Evolutionary conservation across 2,797 vertebrate genomes (phyloP).

Genomic region (Loriculus beryllinus): DNA sequence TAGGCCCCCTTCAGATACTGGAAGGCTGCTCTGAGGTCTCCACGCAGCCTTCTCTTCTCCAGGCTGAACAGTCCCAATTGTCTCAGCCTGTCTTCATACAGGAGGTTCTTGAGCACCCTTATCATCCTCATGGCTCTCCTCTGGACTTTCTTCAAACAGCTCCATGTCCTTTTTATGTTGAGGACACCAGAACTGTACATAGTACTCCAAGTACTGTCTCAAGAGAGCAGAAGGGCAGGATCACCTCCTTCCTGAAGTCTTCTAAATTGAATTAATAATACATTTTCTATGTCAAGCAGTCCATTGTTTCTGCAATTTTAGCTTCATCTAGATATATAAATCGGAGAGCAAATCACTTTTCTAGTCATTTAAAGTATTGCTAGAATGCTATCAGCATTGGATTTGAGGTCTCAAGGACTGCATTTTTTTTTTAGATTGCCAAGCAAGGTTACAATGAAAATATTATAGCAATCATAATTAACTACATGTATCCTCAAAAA

Average conservation of each 20-base stretch:
- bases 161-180: neutral
- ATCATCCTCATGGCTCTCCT: neutral
- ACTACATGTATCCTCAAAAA: neutral
- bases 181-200: neutral
- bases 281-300: neutral
- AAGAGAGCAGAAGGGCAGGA: neutral
- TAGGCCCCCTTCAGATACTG: neutral
- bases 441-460: neutral
- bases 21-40: neutral
- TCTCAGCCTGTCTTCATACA: neutral
- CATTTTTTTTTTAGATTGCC: neutral
- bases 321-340: neutral
- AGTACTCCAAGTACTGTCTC: neutral
- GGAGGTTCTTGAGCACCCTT: neutral
- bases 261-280: neutral
- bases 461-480: neutral
- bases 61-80: neutral
- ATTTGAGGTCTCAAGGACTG: neutral
- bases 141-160: neutral
- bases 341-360: neutral
- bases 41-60: neutral
- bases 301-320: neutral
- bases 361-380: neutral
- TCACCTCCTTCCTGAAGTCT: neutral
- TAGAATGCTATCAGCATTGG: neutral